Percentiles rank a stretch among this genome's conserved stretches.
Evolutionary conservation across 2,113 vertebrate species (phyloP).

Genomic region (Paradoxurus hermaphroditus): DNA sequence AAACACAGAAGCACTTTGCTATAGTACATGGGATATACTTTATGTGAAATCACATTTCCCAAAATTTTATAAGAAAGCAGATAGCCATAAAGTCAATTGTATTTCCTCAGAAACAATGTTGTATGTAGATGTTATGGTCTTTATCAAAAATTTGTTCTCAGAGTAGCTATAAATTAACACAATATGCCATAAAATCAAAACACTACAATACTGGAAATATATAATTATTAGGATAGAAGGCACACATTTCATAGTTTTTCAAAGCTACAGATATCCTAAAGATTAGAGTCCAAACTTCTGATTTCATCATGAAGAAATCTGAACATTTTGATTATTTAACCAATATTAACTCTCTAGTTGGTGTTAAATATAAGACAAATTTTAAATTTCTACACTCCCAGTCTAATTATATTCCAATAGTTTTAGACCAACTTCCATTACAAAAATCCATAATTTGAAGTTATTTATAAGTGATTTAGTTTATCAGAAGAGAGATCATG

Average conservation of each 20-base stretch:
- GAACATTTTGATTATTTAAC: neutral
- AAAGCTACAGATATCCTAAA: neutral
- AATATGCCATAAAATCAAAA: neutral
- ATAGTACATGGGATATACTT: neutral
- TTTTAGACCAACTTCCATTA: neutral
- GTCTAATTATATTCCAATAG: neutral
- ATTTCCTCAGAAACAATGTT: neutral
- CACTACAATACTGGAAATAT: neutral
- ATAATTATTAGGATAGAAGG: neutral
- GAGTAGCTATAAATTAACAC: neutral
- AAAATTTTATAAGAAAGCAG: neutral
- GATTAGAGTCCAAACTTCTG: neutral
- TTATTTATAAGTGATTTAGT: conserved; percentile 14
- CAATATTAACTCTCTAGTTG: neutral
- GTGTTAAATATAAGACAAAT: neutral
- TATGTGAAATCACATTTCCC: neutral
- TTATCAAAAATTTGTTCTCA: neutral
- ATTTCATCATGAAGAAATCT: neutral
- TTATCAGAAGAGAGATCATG: neutral
- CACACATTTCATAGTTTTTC: neutral
- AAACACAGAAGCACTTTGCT: neutral
- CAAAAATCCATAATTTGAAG: neutral
- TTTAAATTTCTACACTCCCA: neutral
- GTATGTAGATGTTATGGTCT: neutral
- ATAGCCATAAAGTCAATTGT: neutral